A percentile compares a stretch with the other conserved stretches of the same genome.
These are phyloP conservation scores for Acrocyrtus sp. DNA, from an alignment of 2,888 invertebrate species.

Conservation along the genomic window DNA sequence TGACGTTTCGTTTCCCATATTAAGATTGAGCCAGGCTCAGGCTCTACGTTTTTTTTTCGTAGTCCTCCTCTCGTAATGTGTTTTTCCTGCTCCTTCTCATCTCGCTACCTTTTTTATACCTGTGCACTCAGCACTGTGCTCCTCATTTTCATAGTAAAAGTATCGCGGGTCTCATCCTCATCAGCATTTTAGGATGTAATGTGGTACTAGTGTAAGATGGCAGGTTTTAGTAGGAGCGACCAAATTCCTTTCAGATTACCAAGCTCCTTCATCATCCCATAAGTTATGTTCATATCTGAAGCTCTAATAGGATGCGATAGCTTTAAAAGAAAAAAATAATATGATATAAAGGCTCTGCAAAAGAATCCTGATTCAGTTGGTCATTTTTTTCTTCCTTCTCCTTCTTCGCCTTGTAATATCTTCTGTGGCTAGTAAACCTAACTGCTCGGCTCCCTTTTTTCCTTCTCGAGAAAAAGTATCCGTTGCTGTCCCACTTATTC, in stretches of 20 bases:
- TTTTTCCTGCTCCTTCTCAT: no score
- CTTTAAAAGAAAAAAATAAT: not conserved
- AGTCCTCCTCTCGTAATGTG: no score
- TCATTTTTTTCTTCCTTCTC: no score
- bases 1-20: no score
- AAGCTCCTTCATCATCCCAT: conserved; percentile 6
- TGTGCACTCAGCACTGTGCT: no score
- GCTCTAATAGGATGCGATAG: not conserved
- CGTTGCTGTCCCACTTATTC: conserved; percentile 50
- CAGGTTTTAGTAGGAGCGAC: conserved; percentile 36
- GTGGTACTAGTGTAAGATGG: conserved; percentile 12
- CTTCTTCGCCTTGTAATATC: conserved; percentile 1
- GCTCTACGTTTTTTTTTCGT: no score
- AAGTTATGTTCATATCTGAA: not conserved
- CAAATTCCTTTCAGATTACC: conserved; percentile 51
- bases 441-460: conserved; percentile 43
- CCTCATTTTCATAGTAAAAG: no score
- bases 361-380: conserved; percentile 26
- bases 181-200: not conserved
- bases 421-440: conserved; percentile 35
- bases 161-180: no score
- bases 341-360: not conserved
- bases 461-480: conserved; percentile 40
- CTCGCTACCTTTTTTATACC: no score
- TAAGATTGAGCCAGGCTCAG: no score